Percentiles rank a stretch among this genome's conserved stretches.
Conservation (phyloP, 2,113 vertebrate species). For the Balaeniceps rex region DNA sequence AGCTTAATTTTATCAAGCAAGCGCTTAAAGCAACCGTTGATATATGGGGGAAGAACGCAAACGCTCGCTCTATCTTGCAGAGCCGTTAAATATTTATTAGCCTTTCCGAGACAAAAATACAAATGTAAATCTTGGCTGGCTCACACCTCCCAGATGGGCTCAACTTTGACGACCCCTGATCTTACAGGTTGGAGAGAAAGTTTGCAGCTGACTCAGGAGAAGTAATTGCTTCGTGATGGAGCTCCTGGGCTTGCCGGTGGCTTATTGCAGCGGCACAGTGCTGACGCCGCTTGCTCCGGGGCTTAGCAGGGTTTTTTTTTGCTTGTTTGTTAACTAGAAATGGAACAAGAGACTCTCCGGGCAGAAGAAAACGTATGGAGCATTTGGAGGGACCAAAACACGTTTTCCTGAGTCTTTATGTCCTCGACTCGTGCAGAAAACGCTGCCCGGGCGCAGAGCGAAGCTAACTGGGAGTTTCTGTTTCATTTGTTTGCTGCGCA, state of each 20-base stretch:
- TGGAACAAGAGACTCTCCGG: neutral
- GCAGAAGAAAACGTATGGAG: neutral
- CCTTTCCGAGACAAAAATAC: neutral
- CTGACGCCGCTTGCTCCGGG: neutral
- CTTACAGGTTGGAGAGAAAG: neutral
- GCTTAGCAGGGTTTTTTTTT: neutral
- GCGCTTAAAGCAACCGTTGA: neutral
- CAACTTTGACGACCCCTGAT: neutral
- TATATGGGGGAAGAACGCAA: neutral
- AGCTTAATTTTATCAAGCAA: conserved; percentile 3
- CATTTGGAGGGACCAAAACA: neutral
- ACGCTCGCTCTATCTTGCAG: rapidly evolving
- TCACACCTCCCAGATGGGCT: neutral
- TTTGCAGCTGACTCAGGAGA: neutral
- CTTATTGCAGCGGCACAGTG: rapidly evolving
- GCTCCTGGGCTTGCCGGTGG: rapidly evolving
- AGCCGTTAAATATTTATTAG: conserved; percentile 9
- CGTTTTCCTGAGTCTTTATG: neutral
- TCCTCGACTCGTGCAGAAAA: neutral
- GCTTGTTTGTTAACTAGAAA: neutral
- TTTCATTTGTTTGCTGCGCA: neutral
- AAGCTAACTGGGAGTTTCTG: neutral
- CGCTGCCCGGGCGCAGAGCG: rapidly evolving
- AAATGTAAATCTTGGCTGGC: neutral
- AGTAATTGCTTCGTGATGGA: neutral